Evolutionary conservation across 2,113 vertebrate genomes (phyloP), one percentile per base, ranked within the genome.

Genomic region (Boleophthalmus pectinirostris): DNA sequence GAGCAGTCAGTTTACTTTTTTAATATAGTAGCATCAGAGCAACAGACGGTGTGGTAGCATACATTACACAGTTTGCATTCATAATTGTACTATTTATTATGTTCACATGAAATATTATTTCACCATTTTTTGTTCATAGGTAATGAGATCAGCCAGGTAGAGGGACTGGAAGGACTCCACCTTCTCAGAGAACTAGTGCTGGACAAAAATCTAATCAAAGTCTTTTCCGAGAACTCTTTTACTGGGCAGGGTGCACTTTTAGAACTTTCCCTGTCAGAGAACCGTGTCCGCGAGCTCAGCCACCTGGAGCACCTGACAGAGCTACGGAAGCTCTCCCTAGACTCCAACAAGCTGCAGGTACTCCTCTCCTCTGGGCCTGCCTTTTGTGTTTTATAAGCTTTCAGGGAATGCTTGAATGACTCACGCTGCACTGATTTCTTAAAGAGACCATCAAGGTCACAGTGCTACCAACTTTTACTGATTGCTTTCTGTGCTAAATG

Each of bases 261-360:
- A 70, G 92, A 93, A 43, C 93, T 96, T 69, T 91, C 90, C 66
- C 81, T 96, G 12, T 88, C 94, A 57, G 93, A 96, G 82, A 98
- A 97, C 88, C 90, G 95, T 20, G 88, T 96, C 47, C 78, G 88
- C 38, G 94, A 95, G 58, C 87, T 96, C 63, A 94, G 82, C 75
- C 88, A 94, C 80, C 87, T 97, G 18, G 84, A 93, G 1, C 70
- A 90, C 24, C 89, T 95, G 77, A 69, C 71, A 35, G 92, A 94
- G 79, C 92, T 97, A 24, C 92, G 91, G 77, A 94, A 95, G 74
- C 93, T 96, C 45, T 94, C 92, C 81, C 90, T 97, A 6, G 92
- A 90, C 74, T 92, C 88, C 80, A 97, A 96, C 87, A 97, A 94
- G 91, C 93, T 96, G 74, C 94, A 96, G 95, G 95, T 97, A 93